Evolutionary conservation across 2,113 vertebrate genomes (phyloP).

Genomic region (Reinhardtius hippoglossoides): DNA sequence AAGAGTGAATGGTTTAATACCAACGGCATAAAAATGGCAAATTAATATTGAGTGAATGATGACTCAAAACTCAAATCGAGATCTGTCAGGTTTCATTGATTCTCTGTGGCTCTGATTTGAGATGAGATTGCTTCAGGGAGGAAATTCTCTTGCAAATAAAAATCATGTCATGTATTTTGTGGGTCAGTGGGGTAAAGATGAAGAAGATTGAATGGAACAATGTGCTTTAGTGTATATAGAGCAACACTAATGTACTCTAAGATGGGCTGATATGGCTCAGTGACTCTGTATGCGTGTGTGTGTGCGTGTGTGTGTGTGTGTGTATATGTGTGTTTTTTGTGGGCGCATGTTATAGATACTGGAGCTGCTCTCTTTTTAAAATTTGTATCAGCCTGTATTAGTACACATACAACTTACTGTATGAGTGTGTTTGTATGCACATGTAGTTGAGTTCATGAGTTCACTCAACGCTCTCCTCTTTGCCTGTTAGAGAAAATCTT

Average conservation of each 20-base stretch:
- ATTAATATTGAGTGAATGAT: not conserved
- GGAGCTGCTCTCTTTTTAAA: too few species aligned
- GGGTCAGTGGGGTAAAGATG: conserved; percentile 69
- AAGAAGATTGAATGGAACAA: conserved; percentile 50
- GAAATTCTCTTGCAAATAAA: conserved; percentile 23
- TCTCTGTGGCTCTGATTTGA: conserved; percentile 9
- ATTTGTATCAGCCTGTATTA: not conserved
- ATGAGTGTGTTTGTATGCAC: conserved; percentile 2
- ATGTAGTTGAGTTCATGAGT: not conserved
- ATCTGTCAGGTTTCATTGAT: conserved; percentile 11
- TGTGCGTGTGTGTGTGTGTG: not conserved
- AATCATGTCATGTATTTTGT: conserved; percentile 45
- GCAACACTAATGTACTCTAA: conserved; percentile 70
- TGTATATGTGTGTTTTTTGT: too few species aligned
- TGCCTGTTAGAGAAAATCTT: conserved; percentile 88
- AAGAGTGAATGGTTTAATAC: conserved; percentile 7
- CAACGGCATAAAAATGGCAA: not conserved
- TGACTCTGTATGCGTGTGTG: conserved; percentile 15
- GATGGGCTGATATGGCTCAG: conserved; percentile 35
- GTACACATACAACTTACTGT: not conserved
- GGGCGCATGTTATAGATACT: too few species aligned
- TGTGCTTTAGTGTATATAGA: conserved; percentile 57
- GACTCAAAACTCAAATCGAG: not conserved
- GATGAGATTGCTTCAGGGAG: conserved; percentile 31
- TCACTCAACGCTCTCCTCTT: conserved; percentile 13